These are phyloP conservation scores for Rallus crepitans DNA, from an alignment of 2,797 vertebrate species.

Conservation along the genomic window DNA sequence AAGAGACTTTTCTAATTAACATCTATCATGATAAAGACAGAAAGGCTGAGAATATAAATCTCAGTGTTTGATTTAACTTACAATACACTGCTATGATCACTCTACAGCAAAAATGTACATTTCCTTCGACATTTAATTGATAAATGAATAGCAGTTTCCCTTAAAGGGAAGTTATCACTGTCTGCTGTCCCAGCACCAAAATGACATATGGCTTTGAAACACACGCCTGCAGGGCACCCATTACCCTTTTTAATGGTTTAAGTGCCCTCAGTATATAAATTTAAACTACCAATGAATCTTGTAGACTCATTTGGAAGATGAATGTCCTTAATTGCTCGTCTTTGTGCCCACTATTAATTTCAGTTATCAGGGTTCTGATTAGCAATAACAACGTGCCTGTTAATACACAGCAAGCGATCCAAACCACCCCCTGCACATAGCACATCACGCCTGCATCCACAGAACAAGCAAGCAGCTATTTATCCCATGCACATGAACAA, in stretches of 20 bases:
- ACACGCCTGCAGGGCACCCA: conserved; percentile 45
- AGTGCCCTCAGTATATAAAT: conserved; percentile 71
- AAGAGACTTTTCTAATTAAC: conserved; percentile 50
- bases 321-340: conserved; percentile 73
- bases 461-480: background rate
- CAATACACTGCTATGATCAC: conserved; percentile 4
- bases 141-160: conserved; percentile 61
- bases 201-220: conserved; percentile 64
- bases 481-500: background rate
- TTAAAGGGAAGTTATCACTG: conserved; percentile 51
- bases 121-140: conserved; percentile 47
- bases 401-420: conserved; percentile 14
- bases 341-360: conserved; percentile 73
- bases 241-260: conserved; percentile 65
- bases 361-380: conserved; percentile 60
- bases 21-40: conserved; percentile 23
- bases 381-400: conserved; percentile 15
- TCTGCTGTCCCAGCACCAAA: conserved; percentile 55
- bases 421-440: background rate
- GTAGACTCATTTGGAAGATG: conserved; percentile 73
- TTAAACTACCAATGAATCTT: conserved; percentile 68
- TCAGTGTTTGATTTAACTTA: conserved; percentile 33
- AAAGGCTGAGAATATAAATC: conserved; percentile 26
- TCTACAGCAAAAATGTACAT: conserved; percentile 10
- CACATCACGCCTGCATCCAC: background rate